Percentiles rank a stretch among this genome's conserved stretches.
Conservation (phyloP, 2,888 invertebrate genomes). For the Rotaria sp. region DNA sequence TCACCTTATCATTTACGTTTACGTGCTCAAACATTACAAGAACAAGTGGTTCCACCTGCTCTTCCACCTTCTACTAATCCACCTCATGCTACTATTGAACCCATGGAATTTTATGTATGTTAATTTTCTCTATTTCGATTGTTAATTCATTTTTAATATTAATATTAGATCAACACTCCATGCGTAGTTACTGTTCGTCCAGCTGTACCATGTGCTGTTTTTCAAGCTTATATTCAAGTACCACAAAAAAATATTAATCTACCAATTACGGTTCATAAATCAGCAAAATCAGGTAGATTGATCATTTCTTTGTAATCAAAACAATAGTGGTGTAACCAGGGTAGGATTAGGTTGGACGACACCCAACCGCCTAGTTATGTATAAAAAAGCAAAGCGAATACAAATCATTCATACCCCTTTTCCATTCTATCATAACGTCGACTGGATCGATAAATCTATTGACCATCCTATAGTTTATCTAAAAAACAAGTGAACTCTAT, state of each 20-base stretch:
- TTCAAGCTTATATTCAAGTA: constrained; percentile 10
- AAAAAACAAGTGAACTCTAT: too few relatives aligned
- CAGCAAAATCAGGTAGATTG: background rate
- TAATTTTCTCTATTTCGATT: background rate
- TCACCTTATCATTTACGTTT: background rate
- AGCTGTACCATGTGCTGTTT: background rate
- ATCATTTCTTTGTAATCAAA: background rate
- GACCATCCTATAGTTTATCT: too few relatives aligned
- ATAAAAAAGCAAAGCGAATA: too few relatives aligned
- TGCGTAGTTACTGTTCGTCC: constrained; percentile 17
- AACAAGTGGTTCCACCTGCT: background rate
- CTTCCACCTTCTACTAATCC: background rate
- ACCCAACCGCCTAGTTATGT: too few relatives aligned
- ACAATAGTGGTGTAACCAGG: too few relatives aligned
- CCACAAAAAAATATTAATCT: background rate
- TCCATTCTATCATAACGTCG: too few relatives aligned
- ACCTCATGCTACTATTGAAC: background rate
- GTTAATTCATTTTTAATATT: background rate
- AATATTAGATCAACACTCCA: background rate
- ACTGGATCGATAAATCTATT: too few relatives aligned
- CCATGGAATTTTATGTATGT: background rate
- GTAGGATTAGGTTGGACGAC: too few relatives aligned
- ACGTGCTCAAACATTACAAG: background rate
- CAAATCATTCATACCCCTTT: too few relatives aligned
- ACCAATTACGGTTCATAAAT: constrained; percentile 25